Evolutionary conservation across 2,797 vertebrate species (phyloP), one percentile per base, ranked within the genome.

Genomic region (Iguana delicatissima): DNA sequence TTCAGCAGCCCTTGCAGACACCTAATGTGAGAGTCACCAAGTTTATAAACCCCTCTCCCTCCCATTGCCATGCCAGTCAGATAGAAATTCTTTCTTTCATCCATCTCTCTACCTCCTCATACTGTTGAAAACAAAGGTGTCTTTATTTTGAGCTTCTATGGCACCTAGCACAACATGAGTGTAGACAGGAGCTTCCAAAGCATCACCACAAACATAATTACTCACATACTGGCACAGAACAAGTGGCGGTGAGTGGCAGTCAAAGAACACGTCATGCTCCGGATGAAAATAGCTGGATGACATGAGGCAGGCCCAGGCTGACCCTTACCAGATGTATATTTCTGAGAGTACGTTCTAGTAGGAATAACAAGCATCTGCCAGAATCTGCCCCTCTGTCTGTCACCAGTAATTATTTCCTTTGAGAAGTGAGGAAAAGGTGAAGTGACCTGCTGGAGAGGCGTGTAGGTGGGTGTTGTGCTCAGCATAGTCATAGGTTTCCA

Each of bases 321-420:
- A 35, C n/a, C 32, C 80, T 74, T 84, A 55, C 29, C 72, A 69
- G 46, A 76, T 77, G n/a, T 38, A 73, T 32, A 16, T 59, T 89
- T 85, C 50, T 38, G 35, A 57, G 32, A 74, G 72, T n/a, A 62
- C 57, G n/a, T 74, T 62, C 32, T 32, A 50, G 32, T 20, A 38
- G 18, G 62, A 42, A 79, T 52, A 69, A 80, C 59, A 89, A 57
- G 74, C 35, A 85, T 38, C 52, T 85, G 59, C n/a, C 83, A 42
- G 80, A n/a, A 85, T 69, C 24, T 85, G 52, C 57, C 73, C 42
- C 42, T 52, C 69, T 52, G 6, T 24, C 69, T 22, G 38, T 79
- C 74, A 79, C n/a, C 57, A 84, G 73, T 67, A 67, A 89, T 84
- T 76, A 67, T 67, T 89, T 50, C 50, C 32, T 64, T 84, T 35